Evolutionary conservation across 1,140 invertebrate genomes (phyloP), one percentile per base, ranked within the genome.

Genomic region (Maconellicoccus hirsutus): DNA sequence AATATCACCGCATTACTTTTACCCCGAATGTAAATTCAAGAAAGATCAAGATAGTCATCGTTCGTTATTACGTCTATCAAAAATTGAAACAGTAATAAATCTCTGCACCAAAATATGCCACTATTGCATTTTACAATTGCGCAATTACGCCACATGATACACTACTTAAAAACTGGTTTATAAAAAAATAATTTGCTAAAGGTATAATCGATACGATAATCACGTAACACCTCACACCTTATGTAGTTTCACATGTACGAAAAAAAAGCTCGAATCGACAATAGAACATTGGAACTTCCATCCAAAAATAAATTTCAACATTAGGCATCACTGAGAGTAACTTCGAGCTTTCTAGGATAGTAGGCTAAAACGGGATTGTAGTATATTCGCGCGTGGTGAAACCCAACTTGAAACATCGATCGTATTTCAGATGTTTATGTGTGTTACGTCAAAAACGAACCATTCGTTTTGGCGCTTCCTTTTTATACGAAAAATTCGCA

Each of bases 331-430:
- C 42, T 52, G 42, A 14, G 12, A 19, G 42, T 52, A 52, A 52
- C 6, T 52, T 52, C 42, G 42, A 52, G n/a, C 42, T 52, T 52
- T 52, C 42, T 52, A 52, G 42, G 42, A 52, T 52, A 52, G 42
- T 52, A 52, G 42, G 42, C 42, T 52, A 52, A 52, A 52, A 52
- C 42, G 42, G 42, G 42, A 52, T 52, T 52, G 42, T 52, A 52
- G 42, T 52, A 52, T 52, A 52, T 52, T 52, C n/a, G 42, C 42
- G 42, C 42, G 42, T 52, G 42, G 42, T 52, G 42, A 14, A 52
- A 52, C 42, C 42, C 42, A 52, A 52, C 6, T 16, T 52, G 42
- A 19, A 52, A 52, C 42, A 52, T 52, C 42, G 42, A 52, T 52
- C 42, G 42, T 52, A 52, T 52, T 52, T 52, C 16, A 52, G 42